Percentiles rank a stretch among this genome's conserved stretches.
These are phyloP conservation scores for Megathymus violae DNA, from an alignment of 1,140 invertebrate species.

Conservation along the genomic window DNA sequence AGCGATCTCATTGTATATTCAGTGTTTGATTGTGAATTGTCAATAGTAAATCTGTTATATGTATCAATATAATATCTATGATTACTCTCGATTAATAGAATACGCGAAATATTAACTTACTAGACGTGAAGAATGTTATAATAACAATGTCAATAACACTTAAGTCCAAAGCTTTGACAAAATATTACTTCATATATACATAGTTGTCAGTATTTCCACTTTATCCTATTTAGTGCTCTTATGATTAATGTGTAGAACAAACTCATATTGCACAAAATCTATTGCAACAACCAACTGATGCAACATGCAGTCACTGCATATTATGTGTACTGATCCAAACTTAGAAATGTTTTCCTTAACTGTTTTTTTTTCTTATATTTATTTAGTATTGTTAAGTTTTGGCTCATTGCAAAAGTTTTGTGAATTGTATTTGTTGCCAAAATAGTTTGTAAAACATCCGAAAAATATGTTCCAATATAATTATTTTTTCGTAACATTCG, in stretches of 20 bases:
- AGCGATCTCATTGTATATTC: constrained; percentile 31
- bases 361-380: constrained; percentile 13
- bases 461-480: constrained; percentile 14
- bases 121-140: not conserved
- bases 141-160: not conserved
- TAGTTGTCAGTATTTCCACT: not conserved
- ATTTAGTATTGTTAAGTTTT: constrained; percentile 14
- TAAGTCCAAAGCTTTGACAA: not conserved
- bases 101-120: not conserved
- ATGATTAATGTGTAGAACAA: constrained; percentile 17
- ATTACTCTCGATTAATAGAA: not conserved
- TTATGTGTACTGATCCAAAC: constrained; percentile 2
- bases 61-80: not conserved
- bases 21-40: constrained; percentile 9
- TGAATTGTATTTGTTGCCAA: constrained; percentile 22
- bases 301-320: not conserved
- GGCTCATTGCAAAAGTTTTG: constrained; percentile 1
- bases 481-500: not conserved
- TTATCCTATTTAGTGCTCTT: constrained; percentile 4
- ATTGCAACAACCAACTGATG: not conserved
- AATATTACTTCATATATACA: too few species aligned
- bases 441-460: constrained; percentile 10
- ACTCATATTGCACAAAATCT: constrained; percentile 23
- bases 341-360: constrained; percentile 6
- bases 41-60: constrained; percentile 4